phyloP scores from a whole-genome alignment of 2,888 invertebrate genomes.

The Leptopterna dolabrata region DNA sequence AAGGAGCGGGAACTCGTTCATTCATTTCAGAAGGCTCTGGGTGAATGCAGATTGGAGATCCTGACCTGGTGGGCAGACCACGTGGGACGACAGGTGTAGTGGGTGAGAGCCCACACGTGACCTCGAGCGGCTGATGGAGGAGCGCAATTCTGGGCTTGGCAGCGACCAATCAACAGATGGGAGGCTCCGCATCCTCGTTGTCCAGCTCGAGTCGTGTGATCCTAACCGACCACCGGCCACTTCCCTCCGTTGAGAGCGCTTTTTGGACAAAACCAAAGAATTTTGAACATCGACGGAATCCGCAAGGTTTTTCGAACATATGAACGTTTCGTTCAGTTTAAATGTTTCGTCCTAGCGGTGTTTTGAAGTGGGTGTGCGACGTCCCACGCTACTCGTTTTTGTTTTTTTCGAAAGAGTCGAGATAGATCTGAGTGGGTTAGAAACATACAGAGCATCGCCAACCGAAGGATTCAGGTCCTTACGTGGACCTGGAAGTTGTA shows the following conservation, averaged over 20 bases:
- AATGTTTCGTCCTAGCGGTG: background rate
- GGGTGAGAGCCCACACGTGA: conserved; percentile 51
- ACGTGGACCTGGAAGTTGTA: background rate
- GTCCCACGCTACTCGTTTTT: background rate
- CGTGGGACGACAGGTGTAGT: conserved; percentile 54
- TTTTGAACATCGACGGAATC: background rate
- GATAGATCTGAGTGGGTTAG: background rate
- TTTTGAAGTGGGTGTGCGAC: background rate
- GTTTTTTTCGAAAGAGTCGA: background rate
- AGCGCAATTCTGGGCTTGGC: conserved; percentile 31
- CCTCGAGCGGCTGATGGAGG: conserved; percentile 30
- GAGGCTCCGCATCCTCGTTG: background rate
- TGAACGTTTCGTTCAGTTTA: background rate
- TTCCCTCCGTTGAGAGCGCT: no score
- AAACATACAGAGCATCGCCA: background rate
- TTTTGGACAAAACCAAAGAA: background rate
- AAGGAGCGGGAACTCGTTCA: conserved; percentile 6
- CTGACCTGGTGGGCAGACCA: conserved; percentile 35
- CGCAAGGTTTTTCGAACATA: background rate
- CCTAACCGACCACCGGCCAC: background rate
- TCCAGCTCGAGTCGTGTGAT: background rate
- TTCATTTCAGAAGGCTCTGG: background rate
- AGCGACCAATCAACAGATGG: conserved; percentile 27
- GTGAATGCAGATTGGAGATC: background rate
- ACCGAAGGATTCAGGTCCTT: background rate